Conservation (phyloP, 1,140 invertebrate genomes). For the Brachionus calyciflorus region DNA sequence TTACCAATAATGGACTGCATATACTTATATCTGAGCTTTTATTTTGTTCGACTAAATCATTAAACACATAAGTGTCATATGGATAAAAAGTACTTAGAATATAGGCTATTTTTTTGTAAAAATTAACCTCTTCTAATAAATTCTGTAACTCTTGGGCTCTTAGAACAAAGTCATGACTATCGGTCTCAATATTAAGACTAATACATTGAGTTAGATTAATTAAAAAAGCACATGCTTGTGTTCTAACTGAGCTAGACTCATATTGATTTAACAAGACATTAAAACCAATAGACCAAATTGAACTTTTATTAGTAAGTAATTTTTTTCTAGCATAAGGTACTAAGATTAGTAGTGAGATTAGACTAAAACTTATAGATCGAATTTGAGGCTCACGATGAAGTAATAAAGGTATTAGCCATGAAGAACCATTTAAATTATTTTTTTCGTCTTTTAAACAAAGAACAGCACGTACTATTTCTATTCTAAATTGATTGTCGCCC, state of each 20-base stretch:
- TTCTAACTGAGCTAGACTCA: conserved; percentile 30
- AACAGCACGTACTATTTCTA: neutral
- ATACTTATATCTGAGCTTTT: conserved; percentile 5
- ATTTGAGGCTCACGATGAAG: conserved; percentile 40
- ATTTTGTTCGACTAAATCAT: conserved; percentile 16
- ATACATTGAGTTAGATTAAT: conserved; percentile 35
- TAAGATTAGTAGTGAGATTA: conserved; percentile 1
- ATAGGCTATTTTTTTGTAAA: conserved; percentile 38
- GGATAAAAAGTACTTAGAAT: conserved; percentile 34
- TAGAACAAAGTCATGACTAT: neutral
- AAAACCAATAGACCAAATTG: conserved; percentile 13
- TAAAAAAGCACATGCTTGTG: conserved; percentile 41
- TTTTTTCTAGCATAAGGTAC: neutral
- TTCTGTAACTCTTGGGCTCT: neutral
- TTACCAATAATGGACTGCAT: conserved; percentile 3
- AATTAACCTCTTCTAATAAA: conserved; percentile 23
- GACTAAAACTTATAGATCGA: conserved; percentile 20
- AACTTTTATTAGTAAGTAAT: neutral
- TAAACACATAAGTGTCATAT: neutral
- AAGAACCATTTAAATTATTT: conserved; percentile 16
- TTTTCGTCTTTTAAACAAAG: conserved; percentile 31
- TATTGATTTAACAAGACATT: conserved; percentile 18
- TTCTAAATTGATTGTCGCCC: neutral
- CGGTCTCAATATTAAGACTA: neutral
- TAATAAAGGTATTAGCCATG: conserved; percentile 31